phyloP scores from a whole-genome alignment of 2,113 vertebrate genomes.

The Vireo altiloquus region DNA sequence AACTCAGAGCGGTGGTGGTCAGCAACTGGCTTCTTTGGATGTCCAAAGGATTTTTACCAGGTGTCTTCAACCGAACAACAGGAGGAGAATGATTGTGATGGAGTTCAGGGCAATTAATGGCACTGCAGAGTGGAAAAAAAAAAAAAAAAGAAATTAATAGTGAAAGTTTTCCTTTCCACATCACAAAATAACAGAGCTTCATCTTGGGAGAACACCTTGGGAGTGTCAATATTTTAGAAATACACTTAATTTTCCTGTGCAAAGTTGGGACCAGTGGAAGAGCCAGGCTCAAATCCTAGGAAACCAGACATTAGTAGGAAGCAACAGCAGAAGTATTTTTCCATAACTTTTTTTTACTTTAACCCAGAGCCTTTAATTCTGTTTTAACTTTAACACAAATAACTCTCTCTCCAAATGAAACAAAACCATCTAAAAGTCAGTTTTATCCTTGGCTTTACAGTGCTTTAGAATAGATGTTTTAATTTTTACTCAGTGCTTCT shows the following conservation, averaged over 20 bases:
- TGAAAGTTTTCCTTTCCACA: background rate
- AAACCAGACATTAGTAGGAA: background rate
- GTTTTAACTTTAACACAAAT: background rate
- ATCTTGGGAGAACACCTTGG: background rate
- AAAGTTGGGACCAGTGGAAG: background rate
- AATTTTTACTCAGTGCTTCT: background rate
- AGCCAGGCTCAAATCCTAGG: background rate
- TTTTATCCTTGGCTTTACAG: background rate
- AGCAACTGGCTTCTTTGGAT: conserved; percentile 32
- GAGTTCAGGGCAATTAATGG: conserved; percentile 92
- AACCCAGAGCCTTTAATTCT: background rate
- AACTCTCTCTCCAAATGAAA: background rate
- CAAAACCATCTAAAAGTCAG: background rate
- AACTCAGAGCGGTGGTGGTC: background rate
- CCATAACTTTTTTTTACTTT: background rate
- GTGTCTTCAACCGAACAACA: conserved; percentile 86
- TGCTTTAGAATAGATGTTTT: background rate
- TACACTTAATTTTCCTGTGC: fast-evolving
- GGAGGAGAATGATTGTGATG: conserved; percentile 83
- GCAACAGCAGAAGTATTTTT: background rate
- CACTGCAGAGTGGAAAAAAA: conserved; percentile 69
- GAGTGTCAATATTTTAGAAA: background rate
- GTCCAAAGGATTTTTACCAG: background rate
- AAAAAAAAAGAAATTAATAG: background rate
- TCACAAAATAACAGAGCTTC: background rate